Percentiles rank a stretch among this genome's conserved stretches.
phyloP scores from a whole-genome alignment of 2,888 invertebrate species.

The Conus canariensis region DNA sequence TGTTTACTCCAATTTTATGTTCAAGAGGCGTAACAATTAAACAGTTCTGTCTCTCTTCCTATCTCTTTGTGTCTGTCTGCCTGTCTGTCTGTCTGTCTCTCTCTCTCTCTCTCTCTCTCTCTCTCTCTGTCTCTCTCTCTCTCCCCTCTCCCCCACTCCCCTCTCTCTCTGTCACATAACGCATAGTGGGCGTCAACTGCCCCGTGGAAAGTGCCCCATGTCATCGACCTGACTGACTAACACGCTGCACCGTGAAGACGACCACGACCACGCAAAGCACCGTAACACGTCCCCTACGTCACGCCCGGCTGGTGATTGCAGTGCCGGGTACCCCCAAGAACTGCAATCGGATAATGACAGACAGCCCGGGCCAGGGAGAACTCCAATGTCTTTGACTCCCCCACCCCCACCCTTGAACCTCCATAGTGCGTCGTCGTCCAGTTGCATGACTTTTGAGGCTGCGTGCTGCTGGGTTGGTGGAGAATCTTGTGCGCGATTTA shows the following conservation, averaged over 20 bases:
- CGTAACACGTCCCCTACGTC: not conserved
- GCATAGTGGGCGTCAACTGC: not conserved
- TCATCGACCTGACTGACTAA: not conserved
- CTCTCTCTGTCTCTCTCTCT: not conserved
- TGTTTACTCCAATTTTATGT: too few species aligned
- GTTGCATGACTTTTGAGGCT: too few species aligned
- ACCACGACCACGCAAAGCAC: not conserved
- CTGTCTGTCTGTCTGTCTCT: not conserved
- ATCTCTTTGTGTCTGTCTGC: not conserved
- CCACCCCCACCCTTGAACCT: not conserved
- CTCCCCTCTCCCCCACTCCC: not conserved
- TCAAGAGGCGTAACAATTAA: too few species aligned
- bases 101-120: not conserved
- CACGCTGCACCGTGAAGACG: not conserved
- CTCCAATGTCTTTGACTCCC: not conserved
- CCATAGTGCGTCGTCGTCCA: too few species aligned
- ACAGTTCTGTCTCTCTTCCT: not conserved
- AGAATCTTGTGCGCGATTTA: too few species aligned
- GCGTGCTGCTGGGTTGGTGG: too few species aligned
- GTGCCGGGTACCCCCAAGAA: not conserved
- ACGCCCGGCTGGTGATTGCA: slow-evolving; percentile 1
- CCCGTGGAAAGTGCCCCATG: not conserved
- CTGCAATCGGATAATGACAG: not conserved
- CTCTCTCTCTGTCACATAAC: not conserved
- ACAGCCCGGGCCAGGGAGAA: not conserved